Evolutionary conservation across 2,113 vertebrate genomes (phyloP), one percentile per base, ranked within the genome.

Genomic region (Erythrocercus mccallii): DNA sequence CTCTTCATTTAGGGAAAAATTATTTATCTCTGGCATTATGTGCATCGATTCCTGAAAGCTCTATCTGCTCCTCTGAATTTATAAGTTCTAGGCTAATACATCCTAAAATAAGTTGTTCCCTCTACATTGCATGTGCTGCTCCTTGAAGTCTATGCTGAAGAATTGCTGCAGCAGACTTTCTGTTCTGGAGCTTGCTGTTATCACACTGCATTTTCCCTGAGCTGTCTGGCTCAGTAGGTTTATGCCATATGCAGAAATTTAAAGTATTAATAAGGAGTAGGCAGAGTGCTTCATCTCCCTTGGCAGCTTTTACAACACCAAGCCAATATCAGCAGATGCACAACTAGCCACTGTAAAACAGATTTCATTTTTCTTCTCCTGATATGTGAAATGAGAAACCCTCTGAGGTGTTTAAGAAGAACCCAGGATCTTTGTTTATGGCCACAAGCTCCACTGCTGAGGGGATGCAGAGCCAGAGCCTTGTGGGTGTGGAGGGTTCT

Each of bases 211-310:
- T 94, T 92, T 92, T 69, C 62, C 42, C 28, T n/a, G 35, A 69
- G 42, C 66, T 94, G 37, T 86, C 45, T 91, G 76, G 23, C 47
- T 95, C 48, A 82, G 45, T 42, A 88, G 57, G 37, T 85, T 92
- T 88, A 61, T 61, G 54, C 28, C 22, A 53, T 76, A 70, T 77
- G 50, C 86, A 91, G 54, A 37, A 77, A 86, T 10, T 86, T 45
- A 35, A 90, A 81, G 56, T 53, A 92, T 86, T 96, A 90, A 88
- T 73, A 92, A 94, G 45, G 33, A 82, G 40, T 9, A 82, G 76
- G 76, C 48, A 78, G 81, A 84, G 11, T 51, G 47, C 35, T 92
- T 91, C 10, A 1, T 82, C 30, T 95, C 89, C 64, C 81, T 47
- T 81, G 47, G 51, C 44, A 91, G 60, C 5, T 73, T 95, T 94